A percentile compares a stretch with the other conserved stretches of the same genome.
These are phyloP conservation scores for Cotesia typhae DNA, from an alignment of 1,140 invertebrate species.

Conservation along the genomic window DNA sequence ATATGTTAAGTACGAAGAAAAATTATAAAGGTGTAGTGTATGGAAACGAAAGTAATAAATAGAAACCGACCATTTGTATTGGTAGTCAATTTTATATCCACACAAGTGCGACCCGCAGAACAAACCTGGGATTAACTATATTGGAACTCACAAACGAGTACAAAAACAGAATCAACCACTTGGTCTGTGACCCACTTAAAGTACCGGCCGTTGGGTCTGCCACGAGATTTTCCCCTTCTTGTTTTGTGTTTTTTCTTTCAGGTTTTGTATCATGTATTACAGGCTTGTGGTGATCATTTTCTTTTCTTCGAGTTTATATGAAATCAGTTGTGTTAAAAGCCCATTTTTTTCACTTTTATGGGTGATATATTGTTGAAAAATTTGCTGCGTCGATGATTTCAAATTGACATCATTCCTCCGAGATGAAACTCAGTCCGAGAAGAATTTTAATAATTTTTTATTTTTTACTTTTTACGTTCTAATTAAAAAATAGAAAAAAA, in stretches of 20 bases:
- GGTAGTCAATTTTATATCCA: neutral
- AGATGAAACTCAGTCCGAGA: too few relatives aligned
- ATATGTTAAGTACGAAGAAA: neutral
- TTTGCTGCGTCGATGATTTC: neutral
- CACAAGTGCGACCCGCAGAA: neutral
- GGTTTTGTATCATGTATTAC: too few relatives aligned
- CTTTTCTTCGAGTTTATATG: neutral
- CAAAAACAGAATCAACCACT: constrained; percentile 33
- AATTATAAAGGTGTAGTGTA: neutral
- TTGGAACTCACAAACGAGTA: neutral
- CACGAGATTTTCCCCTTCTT: constrained; percentile 7
- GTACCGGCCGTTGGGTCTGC: constrained; percentile 27
- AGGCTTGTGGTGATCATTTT: neutral
- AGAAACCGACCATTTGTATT: constrained; percentile 11
- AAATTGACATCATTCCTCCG: neutral
- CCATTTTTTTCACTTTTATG: neutral
- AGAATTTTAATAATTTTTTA: too few relatives aligned
- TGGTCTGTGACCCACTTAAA: constrained; percentile 33
- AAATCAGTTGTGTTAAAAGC: neutral
- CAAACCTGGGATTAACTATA: neutral
- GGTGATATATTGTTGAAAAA: too few relatives aligned
- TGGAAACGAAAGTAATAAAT: constrained; percentile 18
- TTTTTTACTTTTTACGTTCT: too few relatives aligned
- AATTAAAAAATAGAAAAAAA: too few relatives aligned
- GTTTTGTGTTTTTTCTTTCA: constrained; percentile 4